These are phyloP conservation scores for Phainopepla nitens DNA, from an alignment of 2,113 vertebrate species.

Conservation along the genomic window DNA sequence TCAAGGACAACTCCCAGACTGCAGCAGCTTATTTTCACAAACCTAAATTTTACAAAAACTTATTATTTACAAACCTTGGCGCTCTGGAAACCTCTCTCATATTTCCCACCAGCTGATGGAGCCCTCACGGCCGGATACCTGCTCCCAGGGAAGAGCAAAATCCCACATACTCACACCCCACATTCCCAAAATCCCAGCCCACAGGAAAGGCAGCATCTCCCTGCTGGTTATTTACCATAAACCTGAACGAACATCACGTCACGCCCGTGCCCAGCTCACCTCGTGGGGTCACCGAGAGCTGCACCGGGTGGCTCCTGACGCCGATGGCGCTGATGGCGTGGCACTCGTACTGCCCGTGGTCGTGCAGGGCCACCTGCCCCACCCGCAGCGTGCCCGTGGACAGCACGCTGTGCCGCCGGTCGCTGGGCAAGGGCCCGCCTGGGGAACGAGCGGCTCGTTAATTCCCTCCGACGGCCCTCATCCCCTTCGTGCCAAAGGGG, in stretches of 20 bases:
- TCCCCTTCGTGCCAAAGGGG: rapidly evolving
- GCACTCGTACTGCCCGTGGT: constrained; percentile 72
- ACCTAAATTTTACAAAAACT: too few species aligned
- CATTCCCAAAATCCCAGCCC: too few species aligned
- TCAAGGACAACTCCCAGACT: background rate
- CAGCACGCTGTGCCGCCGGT: constrained; percentile 64
- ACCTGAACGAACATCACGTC: rapidly evolving
- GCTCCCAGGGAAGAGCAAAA: background rate
- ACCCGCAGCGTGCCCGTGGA: constrained; percentile 60
- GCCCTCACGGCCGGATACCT: rapidly evolving
- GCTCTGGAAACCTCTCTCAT: background rate
- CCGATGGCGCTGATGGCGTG: constrained; percentile 70
- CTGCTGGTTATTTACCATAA: rapidly evolving
- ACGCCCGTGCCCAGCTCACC: background rate
- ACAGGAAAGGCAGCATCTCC: background rate
- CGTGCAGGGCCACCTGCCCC: constrained; percentile 51
- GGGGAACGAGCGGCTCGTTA: background rate
- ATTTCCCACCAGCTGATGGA: background rate
- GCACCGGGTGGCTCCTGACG: background rate
- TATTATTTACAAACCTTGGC: background rate
- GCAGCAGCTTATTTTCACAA: background rate
- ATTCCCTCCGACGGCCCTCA: rapidly evolving
- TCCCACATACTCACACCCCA: background rate
- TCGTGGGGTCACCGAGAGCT: constrained; percentile 55
- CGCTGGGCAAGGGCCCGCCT: constrained; percentile 60